These are phyloP conservation scores for Cervus canadensis DNA, from an alignment of 2,113 vertebrate species.

Conservation along the genomic window DNA sequence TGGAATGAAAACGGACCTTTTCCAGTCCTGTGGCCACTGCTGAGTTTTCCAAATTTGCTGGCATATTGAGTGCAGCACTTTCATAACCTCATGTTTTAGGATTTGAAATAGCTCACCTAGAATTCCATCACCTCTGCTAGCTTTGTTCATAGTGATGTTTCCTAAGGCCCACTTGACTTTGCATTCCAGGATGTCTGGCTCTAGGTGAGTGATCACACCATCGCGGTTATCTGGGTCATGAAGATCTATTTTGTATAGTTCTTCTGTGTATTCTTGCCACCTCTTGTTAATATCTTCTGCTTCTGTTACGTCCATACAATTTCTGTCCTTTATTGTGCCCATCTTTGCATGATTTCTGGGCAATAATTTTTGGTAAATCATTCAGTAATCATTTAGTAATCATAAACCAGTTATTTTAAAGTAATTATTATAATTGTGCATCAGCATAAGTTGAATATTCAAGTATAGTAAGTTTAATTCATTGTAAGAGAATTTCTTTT, in stretches of 20 bases:
- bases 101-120: neutral
- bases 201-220: neutral
- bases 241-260: neutral
- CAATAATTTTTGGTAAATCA: neutral
- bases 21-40: neutral
- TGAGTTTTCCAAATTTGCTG: neutral
- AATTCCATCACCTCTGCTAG: neutral
- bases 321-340: neutral
- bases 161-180: neutral
- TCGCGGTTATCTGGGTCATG: neutral
- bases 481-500: conserved; percentile 3
- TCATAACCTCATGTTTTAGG: neutral
- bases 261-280: neutral
- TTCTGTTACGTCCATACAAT: neutral
- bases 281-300: neutral
- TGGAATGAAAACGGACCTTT: neutral
- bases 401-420: neutral
- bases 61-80: neutral
- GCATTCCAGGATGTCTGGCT: neutral
- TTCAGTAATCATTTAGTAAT: neutral
- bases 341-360: neutral
- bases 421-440: neutral
- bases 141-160: neutral
- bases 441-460: neutral
- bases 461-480: neutral